phyloP scores from a whole-genome alignment of 2,888 invertebrate genomes.

The Papilio demoleus region DNA sequence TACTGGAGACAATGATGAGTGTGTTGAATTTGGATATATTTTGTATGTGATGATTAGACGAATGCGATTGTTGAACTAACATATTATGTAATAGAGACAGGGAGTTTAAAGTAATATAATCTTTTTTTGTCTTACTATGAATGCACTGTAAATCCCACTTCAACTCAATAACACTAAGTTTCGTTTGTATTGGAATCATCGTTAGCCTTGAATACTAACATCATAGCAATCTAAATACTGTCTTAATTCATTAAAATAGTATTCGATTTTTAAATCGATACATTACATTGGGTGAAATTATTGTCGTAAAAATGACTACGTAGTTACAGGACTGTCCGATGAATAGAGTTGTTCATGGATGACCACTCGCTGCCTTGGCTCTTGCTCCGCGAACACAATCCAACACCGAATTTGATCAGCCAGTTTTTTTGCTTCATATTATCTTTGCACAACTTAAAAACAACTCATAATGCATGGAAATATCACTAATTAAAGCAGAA shows the following conservation, averaged over 20 bases:
- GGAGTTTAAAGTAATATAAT: not conserved
- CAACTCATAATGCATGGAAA: constrained; percentile 17
- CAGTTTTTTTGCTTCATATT: constrained; percentile 37
- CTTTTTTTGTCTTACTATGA: not conserved
- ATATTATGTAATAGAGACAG: not conserved
- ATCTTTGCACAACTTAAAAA: constrained; percentile 37
- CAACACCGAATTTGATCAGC: constrained; percentile 47
- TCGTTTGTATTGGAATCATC: not conserved
- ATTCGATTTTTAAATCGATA: too few relatives aligned
- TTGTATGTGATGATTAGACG: not conserved
- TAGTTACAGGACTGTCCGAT: constrained; percentile 27
- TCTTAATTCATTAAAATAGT: too few relatives aligned
- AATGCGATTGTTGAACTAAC: not conserved
- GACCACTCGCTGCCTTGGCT: constrained; percentile 49
- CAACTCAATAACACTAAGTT: too few relatives aligned
- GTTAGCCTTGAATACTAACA: too few relatives aligned
- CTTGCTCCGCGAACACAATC: constrained; percentile 49
- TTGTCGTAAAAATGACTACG: not conserved
- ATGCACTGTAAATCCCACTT: too few relatives aligned
- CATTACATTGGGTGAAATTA: not conserved
- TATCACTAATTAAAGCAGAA: not conserved
- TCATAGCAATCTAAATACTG: too few relatives aligned
- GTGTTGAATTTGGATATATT: too few relatives aligned
- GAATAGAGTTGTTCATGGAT: constrained; percentile 19
- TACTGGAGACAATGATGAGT: not conserved